Evolutionary conservation across 1,140 invertebrate species (phyloP), one percentile per base, ranked within the genome.

Genomic region (Meloidogyne hapla): DNA sequence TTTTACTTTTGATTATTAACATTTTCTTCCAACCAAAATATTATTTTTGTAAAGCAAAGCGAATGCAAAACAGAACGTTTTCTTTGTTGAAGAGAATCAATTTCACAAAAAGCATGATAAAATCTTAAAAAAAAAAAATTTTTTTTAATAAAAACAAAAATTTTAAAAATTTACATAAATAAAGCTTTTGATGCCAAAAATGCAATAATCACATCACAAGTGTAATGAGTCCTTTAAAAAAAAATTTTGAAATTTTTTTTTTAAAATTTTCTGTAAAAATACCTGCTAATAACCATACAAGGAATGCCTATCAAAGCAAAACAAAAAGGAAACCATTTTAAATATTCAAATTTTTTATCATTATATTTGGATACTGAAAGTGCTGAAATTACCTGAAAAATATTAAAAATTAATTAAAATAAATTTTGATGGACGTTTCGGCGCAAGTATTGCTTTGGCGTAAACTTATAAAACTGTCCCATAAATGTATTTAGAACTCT

Each of bases 101-200:
- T 73, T 75, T 85, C 84, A 69, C 80, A 85, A 68, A 81, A 85
- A 13, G 85, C 79, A 45, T 85, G 84, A 61, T 85, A 85, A 18
- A 82, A 61, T 33, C 84, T 86, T 74, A 45, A 84, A 79, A 48
- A 62, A 26, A 40, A 56, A 28, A n/a, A n/a, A n/a, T n/a, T n/a
- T n/a, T 26, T 42, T 8, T 33, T 56, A 74, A 56, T 23, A 18
- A n/a, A 66, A 38, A n/a, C n/a, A n/a, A 21, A 33, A 56, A 45
- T 23, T 12, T 21, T 18, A 72, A 68, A 33, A 68, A 81, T 83
- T 69, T 69, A 85, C 83, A 76, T 76, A 69, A 85, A 85, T 2
- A 85, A 77, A 33, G 80, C 75, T 63, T 67, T 77, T 25, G 85
- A 76, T 23, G 83, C 66, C 65, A 77, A 82, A 69, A 81, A 83